phyloP scores from a whole-genome alignment of 2,888 invertebrate genomes.

The Phyllotreta cruciferae region DNA sequence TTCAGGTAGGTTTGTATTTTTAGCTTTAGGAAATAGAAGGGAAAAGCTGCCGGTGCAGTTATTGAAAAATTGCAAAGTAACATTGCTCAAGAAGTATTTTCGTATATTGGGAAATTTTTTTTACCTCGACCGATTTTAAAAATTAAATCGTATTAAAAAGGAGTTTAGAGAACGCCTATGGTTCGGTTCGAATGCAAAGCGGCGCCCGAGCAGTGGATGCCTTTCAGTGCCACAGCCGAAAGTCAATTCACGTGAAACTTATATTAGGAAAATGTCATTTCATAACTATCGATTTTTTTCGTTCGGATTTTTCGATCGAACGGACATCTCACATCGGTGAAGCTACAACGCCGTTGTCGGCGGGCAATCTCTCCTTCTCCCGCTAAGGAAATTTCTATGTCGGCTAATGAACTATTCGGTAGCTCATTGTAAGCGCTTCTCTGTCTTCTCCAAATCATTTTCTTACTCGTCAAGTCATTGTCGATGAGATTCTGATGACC shows the following conservation, averaged over 20 bases:
- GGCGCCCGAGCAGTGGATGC: slow-evolving; percentile 44
- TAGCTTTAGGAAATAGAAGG: no score
- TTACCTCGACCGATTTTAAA: no score
- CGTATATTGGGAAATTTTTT: no score
- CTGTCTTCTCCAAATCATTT: slow-evolving; percentile 48
- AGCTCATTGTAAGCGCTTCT: slow-evolving; percentile 45
- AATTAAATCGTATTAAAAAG: no score
- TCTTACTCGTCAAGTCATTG: slow-evolving; percentile 42
- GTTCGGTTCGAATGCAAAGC: slow-evolving; percentile 31
- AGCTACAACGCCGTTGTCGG: slow-evolving; percentile 34
- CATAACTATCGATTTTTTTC: slow-evolving; percentile 39
- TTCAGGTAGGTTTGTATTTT: no score
- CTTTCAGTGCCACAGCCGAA: slow-evolving; percentile 45
- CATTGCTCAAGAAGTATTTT: no score
- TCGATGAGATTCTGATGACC: slow-evolving; percentile 38
- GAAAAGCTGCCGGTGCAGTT: no score
- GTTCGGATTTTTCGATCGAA: slow-evolving; percentile 37
- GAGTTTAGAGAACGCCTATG: slow-evolving; percentile 21
- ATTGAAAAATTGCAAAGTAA: no score
- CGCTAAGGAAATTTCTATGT: slow-evolving; percentile 37
- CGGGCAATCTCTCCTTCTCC: slow-evolving; percentile 17
- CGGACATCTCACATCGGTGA: slow-evolving; percentile 33
- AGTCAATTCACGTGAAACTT: slow-evolving; percentile 45
- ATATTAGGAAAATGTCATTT: slow-evolving; percentile 46
- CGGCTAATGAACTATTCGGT: slow-evolving; percentile 50